A percentile compares a stretch with the other conserved stretches of the same genome.
Evolutionary conservation across 2,797 vertebrate species (phyloP).

Genomic region (Phalanger gymnotis): DNA sequence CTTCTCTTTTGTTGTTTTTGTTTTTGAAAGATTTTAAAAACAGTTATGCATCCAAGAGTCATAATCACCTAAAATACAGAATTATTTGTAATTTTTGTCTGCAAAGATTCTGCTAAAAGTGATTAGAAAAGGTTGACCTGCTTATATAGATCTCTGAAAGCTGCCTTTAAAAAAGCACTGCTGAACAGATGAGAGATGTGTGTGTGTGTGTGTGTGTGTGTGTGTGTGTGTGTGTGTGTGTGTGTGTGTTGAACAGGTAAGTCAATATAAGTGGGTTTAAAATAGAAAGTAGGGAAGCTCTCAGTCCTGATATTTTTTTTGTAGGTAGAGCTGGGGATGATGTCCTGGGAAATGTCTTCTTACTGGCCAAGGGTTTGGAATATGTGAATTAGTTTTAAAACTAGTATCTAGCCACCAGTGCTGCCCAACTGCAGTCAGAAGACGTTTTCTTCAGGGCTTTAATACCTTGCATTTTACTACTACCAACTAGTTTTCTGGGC

Average conservation of each 20-base stretch:
- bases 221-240: neutral
- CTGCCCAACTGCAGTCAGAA: neutral
- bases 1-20: slow-evolving; percentile 24
- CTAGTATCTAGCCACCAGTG: neutral
- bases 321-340: neutral
- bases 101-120: neutral
- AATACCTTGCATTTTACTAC: neutral
- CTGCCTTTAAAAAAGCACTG: neutral
- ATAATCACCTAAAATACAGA: slow-evolving; percentile 35
- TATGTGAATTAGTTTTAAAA: too few species aligned
- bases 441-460: neutral
- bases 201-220: too few species aligned
- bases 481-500: neutral
- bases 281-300: neutral
- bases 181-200: neutral
- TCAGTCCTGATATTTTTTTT: neutral
- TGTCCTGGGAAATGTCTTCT: neutral
- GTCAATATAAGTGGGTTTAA: neutral
- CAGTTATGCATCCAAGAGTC: slow-evolving; percentile 37
- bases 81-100: slow-evolving; percentile 25
- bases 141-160: slow-evolving; percentile 52
- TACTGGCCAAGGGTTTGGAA: neutral
- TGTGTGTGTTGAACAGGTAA: neutral
- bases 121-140: slow-evolving; percentile 30
- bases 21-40: slow-evolving; percentile 69